Evolutionary conservation across 2,888 invertebrate species (phyloP), one percentile per base, ranked within the genome.

Genomic region (Megamerina dolium): DNA sequence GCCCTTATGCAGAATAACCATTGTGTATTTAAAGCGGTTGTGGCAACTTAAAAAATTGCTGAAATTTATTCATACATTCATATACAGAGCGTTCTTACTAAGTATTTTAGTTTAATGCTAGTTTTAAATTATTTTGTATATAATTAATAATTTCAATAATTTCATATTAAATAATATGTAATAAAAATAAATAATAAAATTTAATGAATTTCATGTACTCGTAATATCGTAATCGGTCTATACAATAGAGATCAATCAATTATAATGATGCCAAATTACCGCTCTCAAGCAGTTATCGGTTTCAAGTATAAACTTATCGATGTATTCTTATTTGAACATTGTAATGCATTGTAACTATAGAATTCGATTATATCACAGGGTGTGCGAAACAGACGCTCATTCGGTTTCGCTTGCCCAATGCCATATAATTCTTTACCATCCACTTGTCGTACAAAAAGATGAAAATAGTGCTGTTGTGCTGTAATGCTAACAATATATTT

Each of bases 11-110:
- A 87, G 51, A 81, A 81, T 18, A 82, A 80, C 55, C 77, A 79
- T 32, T 90, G 87, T 67, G 85, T 88, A 45, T 85, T 87, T 71
- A 84, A 90, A 66, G 91, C 88, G 3, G 83, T 91, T 19, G 90
- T 92, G 31, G 79, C 89, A 50, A 91, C 91, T 44, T 89, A 73
- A 71, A 6, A n/a, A n/a, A n/a, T n/a, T n/a, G n/a, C n/a, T n/a
- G n/a, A n/a, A n/a, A n/a, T n/a, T n/a, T n/a, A n/a, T n/a, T n/a
- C n/a, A n/a, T n/a, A n/a, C n/a, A n/a, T n/a, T n/a, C n/a, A n/a
- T n/a, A n/a, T n/a, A n/a, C n/a, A n/a, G n/a, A n/a, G n/a, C n/a
- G n/a, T n/a, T n/a, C n/a, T n/a, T n/a, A n/a, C n/a, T n/a, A n/a
- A n/a, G n/a, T n/a, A n/a, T n/a, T n/a, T n/a, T n/a, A n/a, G n/a